Conservation (phyloP, 2,113 vertebrate genomes). For the Tupaia tana region DNA sequence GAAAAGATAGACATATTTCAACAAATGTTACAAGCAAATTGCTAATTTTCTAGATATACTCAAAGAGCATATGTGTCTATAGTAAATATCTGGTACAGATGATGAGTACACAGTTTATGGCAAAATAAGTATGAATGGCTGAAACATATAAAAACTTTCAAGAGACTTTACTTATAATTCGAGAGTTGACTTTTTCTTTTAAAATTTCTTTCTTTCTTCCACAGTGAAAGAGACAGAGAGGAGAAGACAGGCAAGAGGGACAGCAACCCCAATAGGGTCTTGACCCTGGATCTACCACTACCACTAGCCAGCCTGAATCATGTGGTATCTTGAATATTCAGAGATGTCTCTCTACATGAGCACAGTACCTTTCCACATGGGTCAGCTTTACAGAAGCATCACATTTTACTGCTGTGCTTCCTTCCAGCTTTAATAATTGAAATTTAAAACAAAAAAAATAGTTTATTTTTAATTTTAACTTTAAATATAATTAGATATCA, state of each 20-base stretch:
- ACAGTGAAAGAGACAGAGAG: no score
- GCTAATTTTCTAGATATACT: background rate
- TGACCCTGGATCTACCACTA: no score
- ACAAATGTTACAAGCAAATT: background rate
- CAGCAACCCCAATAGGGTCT: no score
- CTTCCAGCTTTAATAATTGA: background rate
- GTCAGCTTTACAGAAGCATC: no score
- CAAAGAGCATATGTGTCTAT: background rate
- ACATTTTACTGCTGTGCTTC: no score
- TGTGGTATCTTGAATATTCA: no score
- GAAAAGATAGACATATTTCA: background rate
- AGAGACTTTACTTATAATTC: background rate
- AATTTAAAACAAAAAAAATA: background rate
- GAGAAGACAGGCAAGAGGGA: no score
- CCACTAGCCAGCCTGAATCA: no score
- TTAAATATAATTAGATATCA: background rate
- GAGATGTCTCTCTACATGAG: no score
- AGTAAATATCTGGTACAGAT: background rate
- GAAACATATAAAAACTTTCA: background rate
- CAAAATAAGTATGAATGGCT: background rate
- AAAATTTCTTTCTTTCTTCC: no score
- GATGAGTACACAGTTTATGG: background rate
- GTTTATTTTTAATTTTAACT: no score
- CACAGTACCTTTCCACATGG: no score
- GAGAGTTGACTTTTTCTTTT: background rate